A percentile compares a stretch with the other conserved stretches of the same genome.
These are phyloP conservation scores for Carapus acus DNA, from an alignment of 2,797 vertebrate genomes.

Conservation along the genomic window DNA sequence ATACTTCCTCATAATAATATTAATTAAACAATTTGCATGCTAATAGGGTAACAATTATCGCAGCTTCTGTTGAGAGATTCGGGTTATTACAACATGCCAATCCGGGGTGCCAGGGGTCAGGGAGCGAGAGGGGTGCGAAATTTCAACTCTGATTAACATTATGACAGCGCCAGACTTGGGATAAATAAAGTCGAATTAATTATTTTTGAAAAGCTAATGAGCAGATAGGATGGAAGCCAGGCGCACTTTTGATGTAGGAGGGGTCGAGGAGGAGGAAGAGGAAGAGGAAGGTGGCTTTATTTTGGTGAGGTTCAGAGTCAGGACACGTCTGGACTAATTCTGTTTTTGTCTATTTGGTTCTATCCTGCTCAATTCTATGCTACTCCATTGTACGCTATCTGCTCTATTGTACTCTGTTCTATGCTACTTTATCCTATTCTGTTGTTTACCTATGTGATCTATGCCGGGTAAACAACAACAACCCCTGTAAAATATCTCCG, in stretches of 20 bases:
- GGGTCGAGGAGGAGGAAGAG: conserved; percentile 9
- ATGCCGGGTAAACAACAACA: too few species aligned
- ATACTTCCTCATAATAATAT: conserved; percentile 99
- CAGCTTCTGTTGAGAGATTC: conserved; percentile 99
- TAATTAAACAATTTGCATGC: conserved; percentile 99
- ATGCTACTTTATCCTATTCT: too few species aligned
- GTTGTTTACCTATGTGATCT: too few species aligned
- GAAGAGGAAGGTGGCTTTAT: conserved; percentile 8
- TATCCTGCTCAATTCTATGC: too few species aligned
- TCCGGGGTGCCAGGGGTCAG: conserved; percentile 95
- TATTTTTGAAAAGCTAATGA: conserved; percentile 81
- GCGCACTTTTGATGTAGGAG: conserved; percentile 41
- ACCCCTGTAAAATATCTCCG: too few species aligned
- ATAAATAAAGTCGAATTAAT: conserved; percentile 99
- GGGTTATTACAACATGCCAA: conserved; percentile 99
- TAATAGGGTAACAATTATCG: conserved; percentile 99
- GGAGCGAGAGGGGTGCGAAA: conserved; percentile 93
- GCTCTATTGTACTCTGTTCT: too few species aligned
- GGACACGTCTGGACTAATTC: too few species aligned
- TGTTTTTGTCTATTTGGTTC: too few species aligned
- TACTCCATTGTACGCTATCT: neutral
- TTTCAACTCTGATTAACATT: conserved; percentile 99
- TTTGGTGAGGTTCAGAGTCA: too few species aligned
- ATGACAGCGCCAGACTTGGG: conserved; percentile 97
- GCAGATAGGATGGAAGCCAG: conserved; percentile 73